phyloP scores from a whole-genome alignment of 1,140 invertebrate species.

The Aphaenogaster floridana region DNA sequence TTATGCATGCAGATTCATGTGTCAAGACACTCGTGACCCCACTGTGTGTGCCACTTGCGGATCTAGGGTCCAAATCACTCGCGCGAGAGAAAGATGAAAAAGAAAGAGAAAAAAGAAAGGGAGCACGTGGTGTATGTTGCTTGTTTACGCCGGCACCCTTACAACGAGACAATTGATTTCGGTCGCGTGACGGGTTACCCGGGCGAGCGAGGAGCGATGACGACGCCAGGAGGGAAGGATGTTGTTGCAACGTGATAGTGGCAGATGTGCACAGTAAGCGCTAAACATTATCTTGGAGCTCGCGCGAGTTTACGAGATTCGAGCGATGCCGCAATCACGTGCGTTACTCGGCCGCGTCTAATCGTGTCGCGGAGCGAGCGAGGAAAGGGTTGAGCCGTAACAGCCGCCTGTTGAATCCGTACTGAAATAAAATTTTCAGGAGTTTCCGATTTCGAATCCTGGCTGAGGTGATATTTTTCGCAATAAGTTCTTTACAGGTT shows the following conservation, averaged over 20 bases:
- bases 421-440: not conserved
- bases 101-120: not conserved
- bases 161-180: conserved; percentile 71
- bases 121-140: conserved; percentile 27
- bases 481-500: no score
- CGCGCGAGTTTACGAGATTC: conserved; percentile 25
- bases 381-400: not conserved
- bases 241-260: conserved; percentile 31
- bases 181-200: conserved; percentile 28
- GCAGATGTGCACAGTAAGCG: conserved; percentile 41
- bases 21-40: not conserved
- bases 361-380: not conserved
- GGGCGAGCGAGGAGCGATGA: conserved; percentile 1
- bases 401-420: not conserved
- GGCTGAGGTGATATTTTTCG: no score
- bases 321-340: conserved; percentile 17
- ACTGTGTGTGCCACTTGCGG: not conserved
- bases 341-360: not conserved
- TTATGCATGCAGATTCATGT: not conserved
- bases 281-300: conserved; percentile 35
- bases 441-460: no score
- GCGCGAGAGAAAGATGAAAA: not conserved
- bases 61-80: not conserved
- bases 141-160: conserved; percentile 67
- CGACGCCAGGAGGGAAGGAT: conserved; percentile 39